Evolutionary conservation across 2,797 vertebrate species (phyloP).

Genomic region (Brachyalestes nurse): DNA sequence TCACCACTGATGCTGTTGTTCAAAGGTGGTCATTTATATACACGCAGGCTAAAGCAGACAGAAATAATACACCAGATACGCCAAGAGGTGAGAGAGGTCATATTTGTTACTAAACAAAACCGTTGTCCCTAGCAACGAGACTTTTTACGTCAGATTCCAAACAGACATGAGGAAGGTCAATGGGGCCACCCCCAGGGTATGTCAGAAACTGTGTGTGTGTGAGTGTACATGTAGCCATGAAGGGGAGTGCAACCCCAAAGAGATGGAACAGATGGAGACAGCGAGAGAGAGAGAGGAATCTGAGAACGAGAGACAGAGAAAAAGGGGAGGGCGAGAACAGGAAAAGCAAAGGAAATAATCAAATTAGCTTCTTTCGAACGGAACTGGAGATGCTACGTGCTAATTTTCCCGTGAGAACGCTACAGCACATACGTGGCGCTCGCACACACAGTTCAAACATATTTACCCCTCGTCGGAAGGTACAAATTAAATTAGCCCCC

Average conservation of each 20-base stretch:
- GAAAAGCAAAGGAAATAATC: constrained; percentile 86
- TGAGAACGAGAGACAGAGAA: constrained; percentile 47
- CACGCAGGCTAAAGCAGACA: constrained; percentile 56
- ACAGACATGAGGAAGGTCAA: constrained; percentile 92
- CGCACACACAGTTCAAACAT: constrained; percentile 94
- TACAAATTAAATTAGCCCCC: constrained; percentile 99
- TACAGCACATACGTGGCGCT: constrained; percentile 81
- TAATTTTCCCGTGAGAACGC: constrained; percentile 98
- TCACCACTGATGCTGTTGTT: constrained; percentile 46
- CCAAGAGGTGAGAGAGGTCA: constrained; percentile 71
- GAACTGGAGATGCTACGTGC: constrained; percentile 83
- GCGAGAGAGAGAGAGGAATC: constrained; percentile 46
- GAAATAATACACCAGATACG: constrained; percentile 80
- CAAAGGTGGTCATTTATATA: constrained; percentile 18
- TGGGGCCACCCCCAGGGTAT: constrained; percentile 83
- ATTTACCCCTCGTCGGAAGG: constrained; percentile 98
- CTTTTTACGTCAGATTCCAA: constrained; percentile 91
- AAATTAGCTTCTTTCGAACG: constrained; percentile 90
- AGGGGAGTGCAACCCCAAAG: constrained; percentile 67
- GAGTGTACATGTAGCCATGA: constrained; percentile 52
- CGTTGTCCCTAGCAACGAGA: constrained; percentile 87
- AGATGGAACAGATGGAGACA: constrained; percentile 60
- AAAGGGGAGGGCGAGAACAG: constrained; percentile 74
- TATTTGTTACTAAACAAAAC: constrained; percentile 89
- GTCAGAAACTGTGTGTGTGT: constrained; percentile 67